phyloP scores from a whole-genome alignment of 2,113 vertebrate species.

The Chlamydotis undulata region DNA sequence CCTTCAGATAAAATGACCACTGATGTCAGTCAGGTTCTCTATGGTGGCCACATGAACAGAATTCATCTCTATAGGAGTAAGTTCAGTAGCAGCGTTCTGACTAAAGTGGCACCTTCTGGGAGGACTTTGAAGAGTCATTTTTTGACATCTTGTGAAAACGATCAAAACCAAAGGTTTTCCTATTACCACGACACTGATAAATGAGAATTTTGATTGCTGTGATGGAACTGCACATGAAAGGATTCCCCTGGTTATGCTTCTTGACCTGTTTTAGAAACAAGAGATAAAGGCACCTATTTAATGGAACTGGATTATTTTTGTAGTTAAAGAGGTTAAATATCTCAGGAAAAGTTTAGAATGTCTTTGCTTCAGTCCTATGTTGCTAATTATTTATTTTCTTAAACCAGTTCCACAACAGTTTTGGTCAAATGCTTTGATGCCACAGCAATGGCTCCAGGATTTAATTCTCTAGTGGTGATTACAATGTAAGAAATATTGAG shows the following conservation, averaged over 20 bases:
- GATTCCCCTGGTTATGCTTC: slow-evolving; percentile 19
- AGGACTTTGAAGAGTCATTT: slow-evolving; percentile 49
- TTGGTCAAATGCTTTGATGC: slow-evolving; percentile 15
- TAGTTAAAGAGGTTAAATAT: slow-evolving; percentile 23
- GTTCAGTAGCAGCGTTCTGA: slow-evolving; percentile 40
- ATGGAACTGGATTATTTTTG: slow-evolving; percentile 33
- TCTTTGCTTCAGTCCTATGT: background rate
- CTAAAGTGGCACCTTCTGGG: slow-evolving; percentile 50
- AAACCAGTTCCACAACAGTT: background rate
- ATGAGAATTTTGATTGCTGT: slow-evolving; percentile 46
- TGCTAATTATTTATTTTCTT: slow-evolving; percentile 22
- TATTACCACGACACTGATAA: background rate
- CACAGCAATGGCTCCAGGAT: background rate
- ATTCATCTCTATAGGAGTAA: slow-evolving; percentile 43
- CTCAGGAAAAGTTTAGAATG: slow-evolving; percentile 4
- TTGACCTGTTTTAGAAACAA: slow-evolving; percentile 48
- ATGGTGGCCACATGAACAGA: slow-evolving; percentile 14
- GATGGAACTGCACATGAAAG: slow-evolving; percentile 52
- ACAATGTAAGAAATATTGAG: background rate
- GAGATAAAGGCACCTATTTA: slow-evolving; percentile 34
- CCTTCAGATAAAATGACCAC: slow-evolving; percentile 44
- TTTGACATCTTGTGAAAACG: slow-evolving; percentile 44
- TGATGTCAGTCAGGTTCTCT: slow-evolving; percentile 35
- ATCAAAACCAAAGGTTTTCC: slow-evolving; percentile 56
- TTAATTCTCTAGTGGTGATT: slow-evolving; percentile 5